These are phyloP conservation scores for Cyprinodon diabolis DNA, from an alignment of 2,797 vertebrate genomes.

Conservation along the genomic window DNA sequence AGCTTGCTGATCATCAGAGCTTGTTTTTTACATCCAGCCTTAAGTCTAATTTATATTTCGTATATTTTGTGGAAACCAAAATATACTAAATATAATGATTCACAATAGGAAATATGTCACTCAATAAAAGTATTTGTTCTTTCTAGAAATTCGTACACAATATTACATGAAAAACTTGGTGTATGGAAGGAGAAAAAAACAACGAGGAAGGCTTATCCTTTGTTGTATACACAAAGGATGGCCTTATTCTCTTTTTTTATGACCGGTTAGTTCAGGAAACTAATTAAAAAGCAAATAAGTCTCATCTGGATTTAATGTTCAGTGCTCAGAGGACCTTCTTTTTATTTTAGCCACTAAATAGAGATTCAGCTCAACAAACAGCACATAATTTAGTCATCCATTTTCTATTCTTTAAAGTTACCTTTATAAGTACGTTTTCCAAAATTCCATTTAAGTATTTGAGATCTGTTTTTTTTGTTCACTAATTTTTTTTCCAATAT, in stretches of 20 bases:
- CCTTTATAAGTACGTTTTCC: not conserved
- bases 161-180: not conserved
- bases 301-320: not conserved
- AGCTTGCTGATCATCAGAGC: slow-evolving; percentile 1
- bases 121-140: not conserved
- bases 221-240: not conserved
- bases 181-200: not conserved
- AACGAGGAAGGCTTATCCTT: not conserved
- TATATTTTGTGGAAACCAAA: not conserved
- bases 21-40: slow-evolving; percentile 8
- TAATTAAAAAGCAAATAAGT: not conserved
- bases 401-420: not conserved
- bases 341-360: not conserved
- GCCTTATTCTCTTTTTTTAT: not conserved
- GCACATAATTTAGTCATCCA: not conserved
- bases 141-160: not conserved
- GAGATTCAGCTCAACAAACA: not conserved
- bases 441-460: not conserved
- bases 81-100: slow-evolving; percentile 19
- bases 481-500: too few species aligned
- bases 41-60: not conserved
- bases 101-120: not conserved
- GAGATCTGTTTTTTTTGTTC: too few species aligned
- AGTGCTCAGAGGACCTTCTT: not conserved
- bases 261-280: not conserved